A percentile compares a stretch with the other conserved stretches of the same genome.
Conservation (phyloP, 2,113 vertebrate species). For the Nannospalax galili region DNA sequence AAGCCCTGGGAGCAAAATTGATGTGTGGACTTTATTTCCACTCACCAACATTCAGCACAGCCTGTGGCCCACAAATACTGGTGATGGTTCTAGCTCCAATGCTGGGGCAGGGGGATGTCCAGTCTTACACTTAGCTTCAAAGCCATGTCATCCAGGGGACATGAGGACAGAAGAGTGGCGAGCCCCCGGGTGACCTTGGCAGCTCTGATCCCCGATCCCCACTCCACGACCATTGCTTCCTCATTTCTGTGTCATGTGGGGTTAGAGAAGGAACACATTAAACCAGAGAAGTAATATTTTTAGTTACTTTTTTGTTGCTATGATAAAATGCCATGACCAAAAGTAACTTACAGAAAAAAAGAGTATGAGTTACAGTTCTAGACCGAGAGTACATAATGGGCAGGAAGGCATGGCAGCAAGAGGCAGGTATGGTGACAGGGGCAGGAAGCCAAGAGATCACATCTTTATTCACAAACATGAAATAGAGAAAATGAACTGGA, state of each 20-base stretch:
- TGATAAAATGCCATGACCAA: too few species aligned
- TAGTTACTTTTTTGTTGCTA: too few species aligned
- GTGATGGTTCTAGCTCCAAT: neutral
- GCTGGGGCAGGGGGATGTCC: neutral
- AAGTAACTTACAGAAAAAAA: too few species aligned
- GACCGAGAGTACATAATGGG: too few species aligned
- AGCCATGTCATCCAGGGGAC: neutral
- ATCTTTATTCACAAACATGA: too few species aligned
- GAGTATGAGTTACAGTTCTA: too few species aligned
- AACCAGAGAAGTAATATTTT: neutral
- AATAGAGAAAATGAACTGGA: too few species aligned
- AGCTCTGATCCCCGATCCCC: neutral
- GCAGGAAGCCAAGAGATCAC: too few species aligned
- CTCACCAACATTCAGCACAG: neutral
- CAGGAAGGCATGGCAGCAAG: too few species aligned
- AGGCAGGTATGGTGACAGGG: too few species aligned
- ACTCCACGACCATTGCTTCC: neutral
- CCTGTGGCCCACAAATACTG: neutral
- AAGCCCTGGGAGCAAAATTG: neutral
- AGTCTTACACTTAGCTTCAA: neutral
- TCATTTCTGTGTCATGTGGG: neutral
- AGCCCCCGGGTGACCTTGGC: neutral
- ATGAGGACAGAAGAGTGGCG: neutral
- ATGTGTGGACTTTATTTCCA: neutral
- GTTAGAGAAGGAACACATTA: neutral